Conservation (phyloP, 2,113 vertebrate genomes). For the Chunga burmeisteri region DNA sequence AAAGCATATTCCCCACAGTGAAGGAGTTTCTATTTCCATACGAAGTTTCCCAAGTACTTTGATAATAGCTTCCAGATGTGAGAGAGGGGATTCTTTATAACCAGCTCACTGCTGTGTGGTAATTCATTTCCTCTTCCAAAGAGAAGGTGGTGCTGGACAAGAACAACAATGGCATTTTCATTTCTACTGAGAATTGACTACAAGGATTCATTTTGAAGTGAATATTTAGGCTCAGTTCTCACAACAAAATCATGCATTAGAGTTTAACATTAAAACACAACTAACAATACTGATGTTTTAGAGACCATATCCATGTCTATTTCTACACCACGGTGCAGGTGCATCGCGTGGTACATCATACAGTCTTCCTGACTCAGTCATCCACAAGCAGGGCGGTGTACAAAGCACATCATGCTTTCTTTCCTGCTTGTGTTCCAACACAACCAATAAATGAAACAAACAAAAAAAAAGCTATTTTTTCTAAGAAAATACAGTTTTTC, state of each 20-base stretch:
- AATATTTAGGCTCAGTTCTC: neutral
- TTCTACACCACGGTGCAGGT: neutral
- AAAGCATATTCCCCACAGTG: neutral
- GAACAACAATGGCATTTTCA: neutral
- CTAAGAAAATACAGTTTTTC: neutral
- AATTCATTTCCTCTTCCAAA: slow-evolving; percentile 15
- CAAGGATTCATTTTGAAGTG: neutral
- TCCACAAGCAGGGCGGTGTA: neutral
- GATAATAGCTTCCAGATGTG: slow-evolving; percentile 31
- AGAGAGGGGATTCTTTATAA: neutral
- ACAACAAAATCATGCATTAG: neutral
- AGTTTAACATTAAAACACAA: neutral
- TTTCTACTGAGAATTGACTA: neutral
- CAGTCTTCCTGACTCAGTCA: neutral
- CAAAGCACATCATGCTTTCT: neutral
- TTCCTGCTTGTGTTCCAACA: neutral
- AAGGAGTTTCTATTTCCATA: neutral
- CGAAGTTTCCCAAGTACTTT: neutral
- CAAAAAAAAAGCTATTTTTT: neutral
- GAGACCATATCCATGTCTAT: neutral
- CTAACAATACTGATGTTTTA: neutral
- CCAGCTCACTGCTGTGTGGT: neutral
- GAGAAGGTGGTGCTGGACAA: neutral
- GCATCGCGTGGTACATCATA: neutral
- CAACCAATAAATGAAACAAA: neutral